phyloP scores from a whole-genome alignment of 2,888 invertebrate species.

The Bursaphelenchus okinawaensis region DNA sequence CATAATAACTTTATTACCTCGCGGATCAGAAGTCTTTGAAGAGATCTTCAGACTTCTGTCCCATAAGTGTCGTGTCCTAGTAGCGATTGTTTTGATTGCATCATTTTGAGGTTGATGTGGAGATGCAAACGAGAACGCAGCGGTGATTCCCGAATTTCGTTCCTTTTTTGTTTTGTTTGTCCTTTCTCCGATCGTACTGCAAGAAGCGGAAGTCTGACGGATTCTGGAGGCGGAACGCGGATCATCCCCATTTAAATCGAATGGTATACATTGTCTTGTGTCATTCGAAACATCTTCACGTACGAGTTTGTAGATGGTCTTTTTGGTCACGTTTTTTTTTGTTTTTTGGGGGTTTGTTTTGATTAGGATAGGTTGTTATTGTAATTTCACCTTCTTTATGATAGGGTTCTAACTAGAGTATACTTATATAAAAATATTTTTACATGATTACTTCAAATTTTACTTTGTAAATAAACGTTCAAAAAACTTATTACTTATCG shows the following conservation, averaged over 20 bases:
- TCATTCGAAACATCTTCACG: not conserved
- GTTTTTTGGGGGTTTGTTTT: no score
- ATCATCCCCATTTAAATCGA: not conserved
- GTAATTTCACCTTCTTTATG: no score
- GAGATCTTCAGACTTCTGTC: no score
- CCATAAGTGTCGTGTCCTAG: no score
- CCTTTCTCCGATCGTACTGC: not conserved
- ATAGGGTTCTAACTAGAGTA: no score
- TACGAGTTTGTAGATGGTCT: not conserved
- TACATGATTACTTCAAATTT: no score
- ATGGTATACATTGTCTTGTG: not conserved
- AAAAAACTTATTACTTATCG: not conserved
- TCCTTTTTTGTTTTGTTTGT: not conserved
- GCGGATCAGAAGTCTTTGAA: no score
- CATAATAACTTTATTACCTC: no score
- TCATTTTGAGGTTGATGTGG: not conserved
- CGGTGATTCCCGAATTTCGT: not conserved
- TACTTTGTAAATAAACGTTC: not conserved
- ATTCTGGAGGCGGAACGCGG: not conserved
- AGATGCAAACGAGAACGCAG: not conserved
- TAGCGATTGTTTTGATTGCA: not conserved
- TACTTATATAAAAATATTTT: no score
- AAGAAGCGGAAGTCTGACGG: not conserved
- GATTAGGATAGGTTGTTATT: no score
- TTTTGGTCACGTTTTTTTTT: not conserved